Evolutionary conservation across 2,888 invertebrate species (phyloP), one percentile per base, ranked within the genome.

Genomic region (Spodoptera picta): DNA sequence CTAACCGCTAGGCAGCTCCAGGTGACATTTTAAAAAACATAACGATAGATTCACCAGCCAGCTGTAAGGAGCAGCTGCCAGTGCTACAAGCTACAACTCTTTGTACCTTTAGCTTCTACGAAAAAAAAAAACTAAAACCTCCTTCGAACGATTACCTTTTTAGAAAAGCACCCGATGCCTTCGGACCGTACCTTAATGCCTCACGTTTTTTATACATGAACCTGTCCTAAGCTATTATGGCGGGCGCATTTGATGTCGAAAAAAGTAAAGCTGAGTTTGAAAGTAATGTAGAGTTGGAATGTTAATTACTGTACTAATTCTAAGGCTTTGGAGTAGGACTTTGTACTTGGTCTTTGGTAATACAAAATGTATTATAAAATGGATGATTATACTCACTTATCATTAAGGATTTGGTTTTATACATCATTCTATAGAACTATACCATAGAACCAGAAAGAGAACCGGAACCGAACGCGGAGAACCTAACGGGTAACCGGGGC

Each of bases 51-150:
- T 69, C 71, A 80, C 79, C 74, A 73, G 84, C 88, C 92, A 90
- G 93, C 90, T 93, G 93, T 86, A 88, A 73, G 73, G 70, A 80
- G 85, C 94, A 93, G 91, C 93, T 93, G 93, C 81, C 81, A 36
- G 6, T 36, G 36, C 36, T 36, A 83, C 81, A 87, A 85, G 36
- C 36, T 36, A 83, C 81, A 87, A 85, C 87, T 88, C 92, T 90
- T 90, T 93, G 91, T 92, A 74, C 81, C 82, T 82, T 78, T 67
- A 80, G 84, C 86, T 89, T 89, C 89, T 81, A 87, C 79, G 89
- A 86, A 90, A 87, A 83, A 67, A 72, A 81, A 72, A 81, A 87
- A 86, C 90, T 90, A 89, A 87, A 82, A 77, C 73, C 74, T 73
- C 83, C 85, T 84, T 79, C 82, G 73, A 85, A 78, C 89, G 89